Evolutionary conservation across 2,888 invertebrate species (phyloP).

Genomic region (Tortrix viridana): DNA sequence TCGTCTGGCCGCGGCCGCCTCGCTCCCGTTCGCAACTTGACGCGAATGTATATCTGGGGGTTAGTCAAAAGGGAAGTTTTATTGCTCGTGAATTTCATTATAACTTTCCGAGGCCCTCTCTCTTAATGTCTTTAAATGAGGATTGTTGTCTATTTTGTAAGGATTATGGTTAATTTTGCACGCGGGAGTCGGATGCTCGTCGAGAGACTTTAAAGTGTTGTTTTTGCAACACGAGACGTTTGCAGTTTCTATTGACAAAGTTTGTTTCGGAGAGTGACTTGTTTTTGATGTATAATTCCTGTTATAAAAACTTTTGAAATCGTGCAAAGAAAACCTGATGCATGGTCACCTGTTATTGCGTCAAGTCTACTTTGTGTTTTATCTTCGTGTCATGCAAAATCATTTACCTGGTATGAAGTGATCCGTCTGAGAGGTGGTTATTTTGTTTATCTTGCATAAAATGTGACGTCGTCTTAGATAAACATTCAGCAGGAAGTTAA

Average conservation of each 20-base stretch:
- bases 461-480: constrained; percentile 6
- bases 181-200: constrained; percentile 29
- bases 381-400: constrained; percentile 3
- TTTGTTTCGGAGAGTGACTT: background rate
- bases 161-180: constrained; percentile 69
- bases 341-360: constrained; percentile 14
- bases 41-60: constrained; percentile 76
- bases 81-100: constrained; percentile 84
- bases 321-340: constrained; percentile 8
- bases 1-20: constrained; percentile 64
- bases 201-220: constrained; percentile 24
- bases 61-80: constrained; percentile 82
- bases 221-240: constrained; percentile 18
- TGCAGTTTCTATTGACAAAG: background rate
- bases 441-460: constrained; percentile 24
- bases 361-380: background rate
- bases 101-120: constrained; percentile 75
- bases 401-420: constrained; percentile 12
- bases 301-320: constrained; percentile 6
- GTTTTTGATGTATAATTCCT: constrained; percentile 13
- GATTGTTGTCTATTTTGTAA: constrained; percentile 81
- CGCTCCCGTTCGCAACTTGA: constrained; percentile 70
- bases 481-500: constrained; percentile 22
- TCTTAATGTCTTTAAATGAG: constrained; percentile 77
- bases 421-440: constrained; percentile 10